Percentiles rank a stretch among this genome's conserved stretches.
These are phyloP conservation scores for Drosophila biarmipes DNA, from an alignment of 1,140 invertebrate genomes.

Conservation along the genomic window DNA sequence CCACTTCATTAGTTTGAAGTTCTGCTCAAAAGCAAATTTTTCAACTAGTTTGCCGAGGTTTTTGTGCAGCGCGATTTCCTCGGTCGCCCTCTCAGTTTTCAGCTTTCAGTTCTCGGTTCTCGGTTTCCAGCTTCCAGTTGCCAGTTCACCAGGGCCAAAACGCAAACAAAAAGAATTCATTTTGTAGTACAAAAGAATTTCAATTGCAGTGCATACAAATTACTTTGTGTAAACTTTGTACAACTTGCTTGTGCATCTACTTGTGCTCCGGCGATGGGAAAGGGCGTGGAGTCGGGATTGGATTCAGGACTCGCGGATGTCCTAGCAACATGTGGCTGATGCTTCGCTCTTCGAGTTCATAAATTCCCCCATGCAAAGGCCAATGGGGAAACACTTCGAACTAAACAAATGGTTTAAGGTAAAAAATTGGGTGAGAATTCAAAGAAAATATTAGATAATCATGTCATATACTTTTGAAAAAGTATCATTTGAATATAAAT, in stretches of 20 bases:
- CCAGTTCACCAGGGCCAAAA: constrained; percentile 36
- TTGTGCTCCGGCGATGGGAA: constrained; percentile 26
- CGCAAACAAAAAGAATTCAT: constrained; percentile 74
- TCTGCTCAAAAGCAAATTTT: constrained; percentile 58
- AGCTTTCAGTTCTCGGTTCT: too few species aligned
- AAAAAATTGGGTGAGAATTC: too few species aligned
- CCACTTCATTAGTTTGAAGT: constrained; percentile 73
- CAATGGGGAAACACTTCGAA: too few species aligned
- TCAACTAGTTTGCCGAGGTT: constrained; percentile 60
- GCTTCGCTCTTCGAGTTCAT: constrained; percentile 31
- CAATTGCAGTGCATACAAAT: constrained; percentile 77
- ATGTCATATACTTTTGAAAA: too few species aligned
- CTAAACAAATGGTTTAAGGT: too few species aligned
- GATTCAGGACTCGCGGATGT: constrained; percentile 36
- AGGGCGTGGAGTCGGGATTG: constrained; percentile 4
- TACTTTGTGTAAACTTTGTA: constrained; percentile 72
- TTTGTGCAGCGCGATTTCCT: constrained; percentile 42
- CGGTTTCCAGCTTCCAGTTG: background rate
- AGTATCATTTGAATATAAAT: too few species aligned
- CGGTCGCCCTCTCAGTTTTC: background rate
- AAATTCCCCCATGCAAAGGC: constrained; percentile 29
- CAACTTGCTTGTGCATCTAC: constrained; percentile 49
- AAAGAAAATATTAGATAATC: too few species aligned
- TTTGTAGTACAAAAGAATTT: constrained; percentile 72
- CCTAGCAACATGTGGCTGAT: constrained; percentile 44